These are phyloP conservation scores for Rhyacophila evoluta DNA, from an alignment of 2,888 invertebrate genomes.

Conservation along the genomic window DNA sequence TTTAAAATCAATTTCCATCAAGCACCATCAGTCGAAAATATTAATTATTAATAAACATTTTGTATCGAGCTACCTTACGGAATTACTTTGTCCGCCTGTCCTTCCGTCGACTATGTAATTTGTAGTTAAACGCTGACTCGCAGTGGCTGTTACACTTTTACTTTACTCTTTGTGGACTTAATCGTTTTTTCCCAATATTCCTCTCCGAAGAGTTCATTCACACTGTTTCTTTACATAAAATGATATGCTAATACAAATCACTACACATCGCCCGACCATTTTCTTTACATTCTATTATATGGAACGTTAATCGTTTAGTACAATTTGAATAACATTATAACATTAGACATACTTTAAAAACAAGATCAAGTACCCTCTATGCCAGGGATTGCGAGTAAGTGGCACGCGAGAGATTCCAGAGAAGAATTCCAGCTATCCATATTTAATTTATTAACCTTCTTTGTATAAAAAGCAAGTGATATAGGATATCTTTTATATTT, in stretches of 20 bases:
- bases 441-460: too few relatives aligned
- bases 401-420: too few relatives aligned
- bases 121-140: constrained; percentile 8
- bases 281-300: neutral
- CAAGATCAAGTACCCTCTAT: too few relatives aligned
- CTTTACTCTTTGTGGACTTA: neutral
- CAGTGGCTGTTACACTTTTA: constrained; percentile 9
- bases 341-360: too few relatives aligned
- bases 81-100: neutral
- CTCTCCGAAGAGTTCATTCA: neutral
- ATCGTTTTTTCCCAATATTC: constrained; percentile 1
- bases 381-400: too few relatives aligned
- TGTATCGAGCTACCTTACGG: too few relatives aligned
- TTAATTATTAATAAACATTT: too few relatives aligned
- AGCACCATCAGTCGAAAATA: too few relatives aligned
- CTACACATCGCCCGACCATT: neutral
- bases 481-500: too few relatives aligned
- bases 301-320: neutral
- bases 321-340: neutral
- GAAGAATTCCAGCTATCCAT: too few relatives aligned
- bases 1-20: too few relatives aligned
- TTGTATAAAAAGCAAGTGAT: too few relatives aligned
- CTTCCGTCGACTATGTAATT: constrained; percentile 8
- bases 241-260: neutral
- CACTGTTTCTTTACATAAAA: neutral